Evolutionary conservation across 2,113 vertebrate species (phyloP).

Genomic region (Macquaria australasica): DNA sequence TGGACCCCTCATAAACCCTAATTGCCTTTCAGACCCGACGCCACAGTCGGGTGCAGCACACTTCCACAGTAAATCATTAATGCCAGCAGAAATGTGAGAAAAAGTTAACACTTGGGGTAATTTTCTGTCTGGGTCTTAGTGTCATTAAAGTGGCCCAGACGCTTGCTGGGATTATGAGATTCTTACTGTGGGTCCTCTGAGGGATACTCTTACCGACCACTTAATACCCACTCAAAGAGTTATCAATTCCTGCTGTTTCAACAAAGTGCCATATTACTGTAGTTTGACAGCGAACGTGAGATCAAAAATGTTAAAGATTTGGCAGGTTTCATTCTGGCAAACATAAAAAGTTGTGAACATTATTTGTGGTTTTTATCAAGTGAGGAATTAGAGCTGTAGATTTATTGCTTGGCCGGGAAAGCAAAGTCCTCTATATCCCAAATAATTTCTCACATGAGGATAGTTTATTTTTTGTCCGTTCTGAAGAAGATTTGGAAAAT

Average conservation of each 20-base stretch:
- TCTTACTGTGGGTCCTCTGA: slow-evolving; percentile 60
- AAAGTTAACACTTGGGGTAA: slow-evolving; percentile 77
- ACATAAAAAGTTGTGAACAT: slow-evolving; percentile 47
- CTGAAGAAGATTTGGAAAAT: background rate
- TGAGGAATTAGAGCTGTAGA: slow-evolving; percentile 3
- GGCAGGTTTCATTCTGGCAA: slow-evolving; percentile 4
- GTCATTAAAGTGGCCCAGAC: slow-evolving; percentile 80
- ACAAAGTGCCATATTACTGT: slow-evolving; percentile 49
- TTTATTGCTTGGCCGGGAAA: background rate
- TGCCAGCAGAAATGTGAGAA: slow-evolving; percentile 80
- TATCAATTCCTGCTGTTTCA: slow-evolving; percentile 75
- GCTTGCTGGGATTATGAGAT: slow-evolving; percentile 77
- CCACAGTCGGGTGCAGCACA: slow-evolving; percentile 68
- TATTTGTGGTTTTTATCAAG: slow-evolving; percentile 29
- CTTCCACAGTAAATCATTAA: slow-evolving; percentile 80
- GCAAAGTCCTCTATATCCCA: background rate
- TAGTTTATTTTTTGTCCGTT: background rate
- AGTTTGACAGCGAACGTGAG: slow-evolving; percentile 27
- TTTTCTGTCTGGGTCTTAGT: slow-evolving; percentile 80
- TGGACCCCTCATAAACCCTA: slow-evolving; percentile 78
- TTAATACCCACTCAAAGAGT: slow-evolving; percentile 70
- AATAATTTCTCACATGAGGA: slow-evolving; percentile 1
- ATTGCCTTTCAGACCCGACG: slow-evolving; percentile 82
- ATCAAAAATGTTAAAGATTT: slow-evolving; percentile 18
- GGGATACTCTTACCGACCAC: slow-evolving; percentile 68